These are phyloP conservation scores for Alitta virens DNA, from an alignment of 2,888 invertebrate species.

Conservation along the genomic window DNA sequence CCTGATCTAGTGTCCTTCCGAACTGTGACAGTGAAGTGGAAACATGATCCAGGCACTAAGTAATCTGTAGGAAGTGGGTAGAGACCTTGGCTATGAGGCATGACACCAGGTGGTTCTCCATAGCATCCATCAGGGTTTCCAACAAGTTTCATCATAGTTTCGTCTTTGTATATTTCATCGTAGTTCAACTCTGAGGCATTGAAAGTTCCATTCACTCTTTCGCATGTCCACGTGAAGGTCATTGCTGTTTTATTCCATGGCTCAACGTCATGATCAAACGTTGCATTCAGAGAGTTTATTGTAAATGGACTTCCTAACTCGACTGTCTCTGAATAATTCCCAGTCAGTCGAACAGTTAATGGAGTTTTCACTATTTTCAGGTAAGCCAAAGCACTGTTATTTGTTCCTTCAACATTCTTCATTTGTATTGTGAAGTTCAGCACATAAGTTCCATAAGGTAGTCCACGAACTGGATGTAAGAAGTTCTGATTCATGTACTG, in stretches of 20 bases:
- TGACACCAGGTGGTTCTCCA: neutral
- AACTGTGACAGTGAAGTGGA: neutral
- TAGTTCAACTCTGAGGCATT: neutral
- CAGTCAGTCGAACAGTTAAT: neutral
- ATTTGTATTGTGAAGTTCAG: neutral
- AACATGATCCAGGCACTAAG: neutral
- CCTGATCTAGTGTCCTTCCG: neutral
- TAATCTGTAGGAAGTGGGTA: too few relatives aligned
- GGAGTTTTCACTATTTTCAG: neutral
- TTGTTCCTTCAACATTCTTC: neutral
- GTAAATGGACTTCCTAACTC: neutral
- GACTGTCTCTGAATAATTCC: neutral
- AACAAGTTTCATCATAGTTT: neutral
- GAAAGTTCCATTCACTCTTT: neutral
- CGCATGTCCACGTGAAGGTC: neutral
- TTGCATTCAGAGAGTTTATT: neutral
- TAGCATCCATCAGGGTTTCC: neutral
- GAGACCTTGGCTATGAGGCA: neutral
- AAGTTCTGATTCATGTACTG: neutral
- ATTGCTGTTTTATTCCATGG: neutral
- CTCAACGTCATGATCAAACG: neutral
- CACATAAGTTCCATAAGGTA: neutral
- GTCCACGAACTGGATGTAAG: neutral
- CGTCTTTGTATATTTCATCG: neutral
- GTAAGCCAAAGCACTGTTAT: neutral